A percentile compares a stretch with the other conserved stretches of the same genome.
phyloP scores from a whole-genome alignment of 2,888 invertebrate genomes.

The Gasteruption jaculator region DNA sequence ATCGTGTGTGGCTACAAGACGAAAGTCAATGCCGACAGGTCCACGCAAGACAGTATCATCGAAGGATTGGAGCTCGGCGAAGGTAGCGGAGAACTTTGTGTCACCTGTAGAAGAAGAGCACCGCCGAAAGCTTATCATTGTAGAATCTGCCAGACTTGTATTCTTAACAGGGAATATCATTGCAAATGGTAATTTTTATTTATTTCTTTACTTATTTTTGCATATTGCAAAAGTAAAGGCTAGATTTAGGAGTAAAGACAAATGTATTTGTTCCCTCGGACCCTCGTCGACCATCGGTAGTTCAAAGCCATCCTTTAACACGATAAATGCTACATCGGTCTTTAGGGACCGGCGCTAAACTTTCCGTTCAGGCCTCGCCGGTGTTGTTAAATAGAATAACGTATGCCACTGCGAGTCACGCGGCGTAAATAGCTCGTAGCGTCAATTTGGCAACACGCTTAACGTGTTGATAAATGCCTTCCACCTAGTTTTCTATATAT shows the following conservation, averaged over 20 bases:
- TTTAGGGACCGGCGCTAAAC: no score
- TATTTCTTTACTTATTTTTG: background rate
- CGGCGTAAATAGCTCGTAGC: no score
- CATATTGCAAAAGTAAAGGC: background rate
- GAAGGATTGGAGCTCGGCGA: slow-evolving; percentile 41
- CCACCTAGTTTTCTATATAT: no score
- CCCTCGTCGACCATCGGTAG: no score
- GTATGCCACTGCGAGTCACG: no score
- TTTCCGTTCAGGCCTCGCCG: no score
- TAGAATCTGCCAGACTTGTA: slow-evolving; percentile 75
- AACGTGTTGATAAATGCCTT: no score
- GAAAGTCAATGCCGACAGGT: slow-evolving; percentile 36
- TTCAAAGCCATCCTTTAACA: no score
- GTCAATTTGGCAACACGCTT: no score
- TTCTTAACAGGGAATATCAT: slow-evolving; percentile 74
- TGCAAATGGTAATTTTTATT: slow-evolving; percentile 65
- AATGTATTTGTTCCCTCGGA: no score
- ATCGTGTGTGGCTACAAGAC: slow-evolving; percentile 51
- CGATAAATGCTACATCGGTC: no score
- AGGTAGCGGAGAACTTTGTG: slow-evolving; percentile 53
- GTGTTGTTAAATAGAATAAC: no score
- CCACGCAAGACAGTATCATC: slow-evolving; percentile 31
- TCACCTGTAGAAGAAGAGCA: slow-evolving; percentile 59
- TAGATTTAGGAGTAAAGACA: background rate
- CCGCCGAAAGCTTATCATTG: slow-evolving; percentile 77